Evolutionary conservation across 2,888 invertebrate genomes (phyloP).

Genomic region (Copidosoma aretas): DNA sequence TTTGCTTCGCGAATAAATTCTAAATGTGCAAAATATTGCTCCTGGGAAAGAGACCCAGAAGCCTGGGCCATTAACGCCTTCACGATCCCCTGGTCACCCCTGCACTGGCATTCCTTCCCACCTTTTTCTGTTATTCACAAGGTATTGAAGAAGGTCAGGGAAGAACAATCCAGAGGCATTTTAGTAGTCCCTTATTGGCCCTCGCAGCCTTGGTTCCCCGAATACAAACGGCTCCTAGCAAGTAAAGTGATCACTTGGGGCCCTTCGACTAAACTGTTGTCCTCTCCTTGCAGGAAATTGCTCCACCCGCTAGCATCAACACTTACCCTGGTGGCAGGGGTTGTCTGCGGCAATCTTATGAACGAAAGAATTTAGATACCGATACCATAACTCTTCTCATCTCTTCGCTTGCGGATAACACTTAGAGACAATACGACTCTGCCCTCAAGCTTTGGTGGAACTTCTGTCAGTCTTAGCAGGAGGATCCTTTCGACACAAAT

Average conservation of each 20-base stretch:
- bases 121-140: constrained; percentile 30
- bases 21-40: constrained; percentile 38
- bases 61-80: constrained; percentile 31
- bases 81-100: constrained; percentile 34
- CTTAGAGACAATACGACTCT: not conserved
- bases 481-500: not conserved
- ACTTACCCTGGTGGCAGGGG: not conserved
- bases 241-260: not conserved
- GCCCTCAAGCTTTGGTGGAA: not conserved
- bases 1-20: constrained; percentile 37
- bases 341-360: not conserved
- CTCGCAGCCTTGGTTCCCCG: constrained; percentile 28
- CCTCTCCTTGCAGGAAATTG: not conserved
- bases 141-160: constrained; percentile 28
- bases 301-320: not conserved
- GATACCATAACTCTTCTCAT: not conserved
- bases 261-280: not conserved
- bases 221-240: not conserved
- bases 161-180: constrained; percentile 29
- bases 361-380: not conserved
- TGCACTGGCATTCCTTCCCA: constrained; percentile 38
- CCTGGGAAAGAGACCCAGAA: constrained; percentile 31
- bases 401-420: not conserved
- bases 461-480: not conserved
- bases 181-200: constrained; percentile 37